A percentile compares a stretch with the other conserved stretches of the same genome.
Conservation (phyloP, 2,888 invertebrate species). For the Sesia apiformis region DNA sequence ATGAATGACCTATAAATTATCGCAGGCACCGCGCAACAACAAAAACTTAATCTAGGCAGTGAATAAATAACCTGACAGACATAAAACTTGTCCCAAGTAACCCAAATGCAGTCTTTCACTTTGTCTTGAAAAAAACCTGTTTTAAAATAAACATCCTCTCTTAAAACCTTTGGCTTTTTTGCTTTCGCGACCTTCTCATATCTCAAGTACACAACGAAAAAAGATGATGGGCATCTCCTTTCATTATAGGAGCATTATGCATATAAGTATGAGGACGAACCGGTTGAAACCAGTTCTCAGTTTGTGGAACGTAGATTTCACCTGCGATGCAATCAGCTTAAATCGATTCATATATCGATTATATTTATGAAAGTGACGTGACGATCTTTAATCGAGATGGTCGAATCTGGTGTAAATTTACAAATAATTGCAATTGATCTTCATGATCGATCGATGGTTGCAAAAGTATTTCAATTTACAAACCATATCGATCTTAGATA, state of each 20-base stretch:
- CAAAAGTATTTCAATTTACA: no score
- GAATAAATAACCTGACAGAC: neutral
- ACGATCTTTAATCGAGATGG: neutral
- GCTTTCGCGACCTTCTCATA: constrained; percentile 22
- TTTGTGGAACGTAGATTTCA: constrained; percentile 55
- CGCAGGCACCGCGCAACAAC: no score
- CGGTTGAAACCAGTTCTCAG: constrained; percentile 31
- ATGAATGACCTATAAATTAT: no score
- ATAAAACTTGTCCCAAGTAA: constrained; percentile 6
- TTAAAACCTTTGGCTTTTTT: constrained; percentile 6
- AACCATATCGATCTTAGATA: no score
- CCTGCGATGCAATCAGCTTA: constrained; percentile 21
- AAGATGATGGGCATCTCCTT: constrained; percentile 22
- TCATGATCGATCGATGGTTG: no score
- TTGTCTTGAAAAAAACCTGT: neutral
- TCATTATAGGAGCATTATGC: constrained; percentile 20
- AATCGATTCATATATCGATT: neutral
- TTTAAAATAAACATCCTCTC: constrained; percentile 18
- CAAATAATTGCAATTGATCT: neutral
- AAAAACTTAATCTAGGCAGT: no score
- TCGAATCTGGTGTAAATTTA: constrained; percentile 21
- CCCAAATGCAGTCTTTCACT: constrained; percentile 17
- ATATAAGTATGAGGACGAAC: constrained; percentile 9
- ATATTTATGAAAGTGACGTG: neutral
- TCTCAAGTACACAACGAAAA: constrained; percentile 2